phyloP scores from a whole-genome alignment of 2,113 vertebrate genomes.

The Mesoclemmys tuberculata region DNA sequence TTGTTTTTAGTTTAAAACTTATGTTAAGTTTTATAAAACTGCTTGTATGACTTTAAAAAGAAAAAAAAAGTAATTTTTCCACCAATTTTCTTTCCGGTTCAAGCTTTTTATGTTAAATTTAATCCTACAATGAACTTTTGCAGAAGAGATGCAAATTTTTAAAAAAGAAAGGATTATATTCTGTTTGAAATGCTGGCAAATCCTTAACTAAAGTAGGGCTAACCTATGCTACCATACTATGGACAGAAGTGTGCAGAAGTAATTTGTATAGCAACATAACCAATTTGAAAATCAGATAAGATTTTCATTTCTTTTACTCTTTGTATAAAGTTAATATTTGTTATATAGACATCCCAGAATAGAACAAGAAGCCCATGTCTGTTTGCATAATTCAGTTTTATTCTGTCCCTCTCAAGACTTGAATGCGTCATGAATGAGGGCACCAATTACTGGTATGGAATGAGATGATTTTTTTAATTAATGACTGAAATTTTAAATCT shows the following conservation, averaged over 20 bases:
- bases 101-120: slow-evolving; percentile 61
- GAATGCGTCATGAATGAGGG: slow-evolving; percentile 37
- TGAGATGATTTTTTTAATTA: slow-evolving; percentile 12
- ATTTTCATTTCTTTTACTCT: slow-evolving; percentile 63
- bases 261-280: slow-evolving; percentile 56
- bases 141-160: slow-evolving; percentile 43
- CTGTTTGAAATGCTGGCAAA: slow-evolving; percentile 44
- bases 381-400: neutral
- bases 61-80: slow-evolving; percentile 58
- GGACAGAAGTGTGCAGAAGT: neutral
- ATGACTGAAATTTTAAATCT: slow-evolving; percentile 42
- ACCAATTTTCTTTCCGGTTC: slow-evolving; percentile 24
- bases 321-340: slow-evolving; percentile 71
- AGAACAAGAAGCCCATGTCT: slow-evolving; percentile 33
- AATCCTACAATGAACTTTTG: slow-evolving; percentile 65
- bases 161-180: slow-evolving; percentile 52
- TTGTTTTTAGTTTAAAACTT: slow-evolving; percentile 59
- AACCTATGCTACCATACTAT: neutral
- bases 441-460: neutral
- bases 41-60: slow-evolving; percentile 36
- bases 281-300: slow-evolving; percentile 58
- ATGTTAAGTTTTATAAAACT: slow-evolving; percentile 54
- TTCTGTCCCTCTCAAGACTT: slow-evolving; percentile 21
- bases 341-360: slow-evolving; percentile 52
- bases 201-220: neutral